Percentiles rank a stretch among this genome's conserved stretches.
phyloP scores from a whole-genome alignment of 2,113 vertebrate species.

The Cnemophilus loriae region DNA sequence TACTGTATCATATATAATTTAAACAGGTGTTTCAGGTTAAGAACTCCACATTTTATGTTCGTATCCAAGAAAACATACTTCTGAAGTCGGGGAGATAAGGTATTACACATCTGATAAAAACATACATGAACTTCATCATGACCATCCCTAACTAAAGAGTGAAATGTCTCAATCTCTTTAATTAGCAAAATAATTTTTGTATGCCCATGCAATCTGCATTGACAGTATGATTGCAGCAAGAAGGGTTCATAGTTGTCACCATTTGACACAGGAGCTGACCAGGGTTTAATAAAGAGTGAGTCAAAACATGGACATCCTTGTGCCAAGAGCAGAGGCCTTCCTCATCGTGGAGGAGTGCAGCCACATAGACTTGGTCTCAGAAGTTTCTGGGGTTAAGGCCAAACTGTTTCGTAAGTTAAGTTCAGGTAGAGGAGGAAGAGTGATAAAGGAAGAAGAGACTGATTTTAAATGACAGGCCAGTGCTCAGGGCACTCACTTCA shows the following conservation, averaged over 20 bases:
- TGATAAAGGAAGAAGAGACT: not conserved
- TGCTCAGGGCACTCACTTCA: not conserved
- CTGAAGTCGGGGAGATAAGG: not conserved
- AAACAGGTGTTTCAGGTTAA: not conserved
- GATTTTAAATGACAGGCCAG: not conserved
- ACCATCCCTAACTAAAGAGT: not conserved
- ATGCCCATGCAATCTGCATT: not conserved
- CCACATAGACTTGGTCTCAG: not conserved
- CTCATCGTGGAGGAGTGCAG: not conserved
- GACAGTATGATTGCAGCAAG: not conserved
- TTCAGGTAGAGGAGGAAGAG: not conserved
- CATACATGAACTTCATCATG: not conserved
- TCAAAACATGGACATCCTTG: not conserved
- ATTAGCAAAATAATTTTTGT: not conserved
- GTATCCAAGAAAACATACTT: not conserved
- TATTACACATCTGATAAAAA: not conserved
- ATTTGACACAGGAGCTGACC: not conserved
- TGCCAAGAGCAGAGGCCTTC: not conserved
- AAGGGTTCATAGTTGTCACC: not conserved
- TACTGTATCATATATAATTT: not conserved
- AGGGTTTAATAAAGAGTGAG: not conserved
- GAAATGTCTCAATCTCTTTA: not conserved
- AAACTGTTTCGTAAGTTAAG: not conserved
- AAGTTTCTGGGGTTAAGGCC: not conserved
- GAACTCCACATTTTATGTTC: not conserved